Evolutionary conservation across 2,888 invertebrate species (phyloP), one percentile per base, ranked within the genome.

Genomic region (Chrysolina oricalcia): DNA sequence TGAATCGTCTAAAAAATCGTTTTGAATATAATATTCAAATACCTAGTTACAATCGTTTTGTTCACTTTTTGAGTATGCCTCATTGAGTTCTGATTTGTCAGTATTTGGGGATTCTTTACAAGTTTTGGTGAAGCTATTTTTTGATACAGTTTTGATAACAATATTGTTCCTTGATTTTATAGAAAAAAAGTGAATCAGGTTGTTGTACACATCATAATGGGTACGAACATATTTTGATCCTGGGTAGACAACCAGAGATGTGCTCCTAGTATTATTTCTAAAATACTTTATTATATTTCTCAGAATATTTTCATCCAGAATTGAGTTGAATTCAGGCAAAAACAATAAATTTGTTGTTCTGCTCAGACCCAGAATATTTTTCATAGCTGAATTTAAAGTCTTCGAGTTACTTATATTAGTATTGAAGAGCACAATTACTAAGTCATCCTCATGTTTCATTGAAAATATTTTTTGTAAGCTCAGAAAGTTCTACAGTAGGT

Each of bases 161-260:
- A 63, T 35, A 63, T 63, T 63, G 35, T 63, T 63, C 15, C 35
- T 35, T 63, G 63, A 40, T 15, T 63, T 63, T 23, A 63, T 15
- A 5, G 63, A 63, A 21, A 63, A 63, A 63, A 63, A 27, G 63
- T 63, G 15, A 35, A 63, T 35, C 63, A 63, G 15, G 63, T 63
- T 63, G 27, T 63, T 35, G 63, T 63, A 63, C 5, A 63, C 27
- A 43, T 40, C 9, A 21, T 40, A n/a, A n/a, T n/a, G n/a, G n/a
- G n/a, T n/a, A n/a, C n/a, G n/a, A n/a, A n/a, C n/a, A n/a, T n/a
- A n/a, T n/a, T n/a, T n/a, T n/a, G n/a, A n/a, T n/a, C n/a, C n/a
- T n/a, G n/a, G n/a, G n/a, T n/a, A n/a, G n/a, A 40, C 27, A 63
- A 63, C 63, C 63, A 35, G 63, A 35, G 63, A 63, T 35, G 63